These are phyloP conservation scores for Babyrousa celebensis DNA, from an alignment of 2,797 vertebrate genomes.

Conservation along the genomic window DNA sequence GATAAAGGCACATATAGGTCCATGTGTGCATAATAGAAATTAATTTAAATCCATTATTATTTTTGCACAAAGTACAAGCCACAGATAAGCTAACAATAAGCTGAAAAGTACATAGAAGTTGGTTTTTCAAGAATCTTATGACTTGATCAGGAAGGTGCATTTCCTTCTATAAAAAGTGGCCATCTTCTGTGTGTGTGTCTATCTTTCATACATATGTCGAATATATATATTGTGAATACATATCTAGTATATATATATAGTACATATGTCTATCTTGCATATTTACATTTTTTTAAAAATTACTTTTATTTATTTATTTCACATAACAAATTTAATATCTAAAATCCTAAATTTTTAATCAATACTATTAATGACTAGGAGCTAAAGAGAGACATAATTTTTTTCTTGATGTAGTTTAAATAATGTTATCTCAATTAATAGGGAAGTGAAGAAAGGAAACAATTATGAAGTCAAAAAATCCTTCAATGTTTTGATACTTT, in stretches of 20 bases:
- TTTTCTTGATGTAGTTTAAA: neutral
- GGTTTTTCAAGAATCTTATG: neutral
- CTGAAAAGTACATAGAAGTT: neutral
- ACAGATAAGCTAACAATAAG: neutral
- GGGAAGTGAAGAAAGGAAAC: neutral
- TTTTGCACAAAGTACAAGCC: neutral
- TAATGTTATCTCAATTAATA: neutral
- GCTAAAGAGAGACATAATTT: neutral
- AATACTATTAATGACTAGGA: neutral
- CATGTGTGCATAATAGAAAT: neutral
- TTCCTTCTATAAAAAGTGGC: neutral
- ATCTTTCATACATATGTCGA: no score
- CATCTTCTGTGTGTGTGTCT: neutral
- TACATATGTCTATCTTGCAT: neutral
- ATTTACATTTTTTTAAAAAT: neutral
- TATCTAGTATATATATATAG: neutral
- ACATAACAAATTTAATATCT: neutral
- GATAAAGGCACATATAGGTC: neutral
- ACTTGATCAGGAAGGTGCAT: neutral
- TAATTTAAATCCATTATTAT: neutral
- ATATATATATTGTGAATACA: neutral
- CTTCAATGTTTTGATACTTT: neutral
- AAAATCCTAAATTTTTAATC: neutral
- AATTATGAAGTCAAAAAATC: neutral
- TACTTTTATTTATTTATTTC: neutral